Conservation (phyloP, 2,888 invertebrate species). For the Coenonympha arcania region DNA sequence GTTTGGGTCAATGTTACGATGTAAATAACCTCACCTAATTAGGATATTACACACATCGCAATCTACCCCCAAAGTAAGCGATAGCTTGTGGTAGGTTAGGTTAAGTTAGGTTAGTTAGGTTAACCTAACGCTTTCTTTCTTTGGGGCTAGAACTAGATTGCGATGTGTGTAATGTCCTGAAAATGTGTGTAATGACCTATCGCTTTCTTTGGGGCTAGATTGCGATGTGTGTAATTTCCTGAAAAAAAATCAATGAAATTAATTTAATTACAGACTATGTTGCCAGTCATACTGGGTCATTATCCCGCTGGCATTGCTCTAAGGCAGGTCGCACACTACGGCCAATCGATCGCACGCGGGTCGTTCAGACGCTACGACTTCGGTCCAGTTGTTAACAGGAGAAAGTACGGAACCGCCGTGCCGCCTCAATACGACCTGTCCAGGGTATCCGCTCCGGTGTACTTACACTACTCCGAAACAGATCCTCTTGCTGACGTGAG, state of each 20-base stretch:
- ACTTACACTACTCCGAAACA: conserved; percentile 76
- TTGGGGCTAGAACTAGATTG: too few species aligned
- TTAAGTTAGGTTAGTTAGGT: too few species aligned
- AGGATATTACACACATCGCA: too few species aligned
- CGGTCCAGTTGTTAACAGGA: conserved; percentile 56
- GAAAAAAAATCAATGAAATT: not conserved
- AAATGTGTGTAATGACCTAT: too few species aligned
- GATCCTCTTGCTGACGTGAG: conserved; percentile 76
- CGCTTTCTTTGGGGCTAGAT: too few species aligned
- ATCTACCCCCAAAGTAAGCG: too few species aligned
- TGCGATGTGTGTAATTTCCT: too few species aligned
- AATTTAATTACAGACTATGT: conserved; percentile 59
- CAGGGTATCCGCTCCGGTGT: conserved; percentile 71
- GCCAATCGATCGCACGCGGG: conserved; percentile 69
- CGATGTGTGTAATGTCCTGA: too few species aligned
- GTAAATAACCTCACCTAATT: too few species aligned
- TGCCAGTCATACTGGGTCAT: conserved; percentile 75
- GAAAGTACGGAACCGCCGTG: conserved; percentile 52
- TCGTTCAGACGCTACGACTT: conserved; percentile 65
- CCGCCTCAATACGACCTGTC: conserved; percentile 71
- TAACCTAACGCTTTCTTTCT: too few species aligned
- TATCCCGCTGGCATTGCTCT: conserved; percentile 78
- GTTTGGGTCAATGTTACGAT: too few species aligned
- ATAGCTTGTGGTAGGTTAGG: too few species aligned
- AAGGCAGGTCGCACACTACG: conserved; percentile 78